Evolutionary conservation across 2,797 vertebrate species (phyloP).

Genomic region (Phrynocephalus vlangalii): DNA sequence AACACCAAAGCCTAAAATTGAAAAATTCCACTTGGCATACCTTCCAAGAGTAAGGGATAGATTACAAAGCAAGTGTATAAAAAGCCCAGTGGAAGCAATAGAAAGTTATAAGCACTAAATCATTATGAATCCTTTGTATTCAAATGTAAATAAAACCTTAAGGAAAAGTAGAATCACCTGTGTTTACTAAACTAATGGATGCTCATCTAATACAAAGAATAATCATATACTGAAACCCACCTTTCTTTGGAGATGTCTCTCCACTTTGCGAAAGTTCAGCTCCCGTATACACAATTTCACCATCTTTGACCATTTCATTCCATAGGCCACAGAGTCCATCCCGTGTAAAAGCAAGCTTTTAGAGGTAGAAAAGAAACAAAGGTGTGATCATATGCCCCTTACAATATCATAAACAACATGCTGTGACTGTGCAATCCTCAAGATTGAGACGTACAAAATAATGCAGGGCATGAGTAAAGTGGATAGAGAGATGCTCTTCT

Average conservation of each 20-base stretch:
- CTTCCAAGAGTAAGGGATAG: not conserved
- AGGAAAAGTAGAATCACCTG: slow-evolving; percentile 6
- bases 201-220: not conserved
- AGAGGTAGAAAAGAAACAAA: slow-evolving; percentile 37
- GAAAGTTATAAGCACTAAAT: not conserved
- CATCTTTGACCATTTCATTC: slow-evolving; percentile 99
- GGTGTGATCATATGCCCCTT: slow-evolving; percentile 27
- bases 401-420: not conserved
- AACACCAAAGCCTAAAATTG: not conserved
- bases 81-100: not conserved
- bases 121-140: not conserved
- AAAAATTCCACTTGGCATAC: not conserved
- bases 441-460: not conserved
- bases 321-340: slow-evolving; percentile 97
- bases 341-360: slow-evolving; percentile 90
- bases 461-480: too few relatives aligned
- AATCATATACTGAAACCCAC: slow-evolving; percentile 55
- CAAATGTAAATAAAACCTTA: not conserved
- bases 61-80: not conserved
- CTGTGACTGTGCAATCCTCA: not conserved
- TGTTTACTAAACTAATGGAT: not conserved
- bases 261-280: slow-evolving; percentile 87
- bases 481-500: too few relatives aligned
- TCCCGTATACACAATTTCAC: slow-evolving; percentile 92
- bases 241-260: slow-evolving; percentile 82